phyloP scores from a whole-genome alignment of 1,140 invertebrate genomes.

The Pararge aegeria region DNA sequence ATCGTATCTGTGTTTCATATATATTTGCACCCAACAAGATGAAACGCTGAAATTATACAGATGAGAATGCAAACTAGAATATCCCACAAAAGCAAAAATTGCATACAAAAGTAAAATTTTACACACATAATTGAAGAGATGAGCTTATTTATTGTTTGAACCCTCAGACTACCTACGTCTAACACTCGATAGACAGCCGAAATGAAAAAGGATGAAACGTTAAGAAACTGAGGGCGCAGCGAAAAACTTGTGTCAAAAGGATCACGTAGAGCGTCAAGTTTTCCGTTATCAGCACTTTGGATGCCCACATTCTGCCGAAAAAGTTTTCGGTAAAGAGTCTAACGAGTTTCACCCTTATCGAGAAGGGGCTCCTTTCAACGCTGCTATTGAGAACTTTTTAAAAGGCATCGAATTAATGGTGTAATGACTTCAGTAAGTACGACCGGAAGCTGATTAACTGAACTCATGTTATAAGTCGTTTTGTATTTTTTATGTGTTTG shows the following conservation, averaged over 20 bases:
- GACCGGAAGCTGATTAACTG: conserved; percentile 1
- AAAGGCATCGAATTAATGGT: conserved; percentile 25
- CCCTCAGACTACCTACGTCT: conserved; percentile 8
- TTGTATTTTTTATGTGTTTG: too few species aligned
- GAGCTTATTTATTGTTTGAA: background rate
- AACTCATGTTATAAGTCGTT: too few species aligned
- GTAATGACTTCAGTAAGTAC: conserved; percentile 21
- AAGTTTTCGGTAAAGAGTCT: conserved; percentile 59
- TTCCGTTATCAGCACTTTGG: conserved; percentile 54
- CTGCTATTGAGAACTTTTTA: conserved; percentile 23
- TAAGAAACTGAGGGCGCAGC: conserved; percentile 33
- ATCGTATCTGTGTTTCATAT: too few species aligned
- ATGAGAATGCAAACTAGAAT: too few species aligned
- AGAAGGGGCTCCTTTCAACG: conserved; percentile 13
- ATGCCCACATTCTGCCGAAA: conserved; percentile 49
- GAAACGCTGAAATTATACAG: too few species aligned
- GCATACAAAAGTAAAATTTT: conserved; percentile 6
- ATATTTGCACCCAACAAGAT: too few species aligned
- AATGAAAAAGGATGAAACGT: conserved; percentile 36
- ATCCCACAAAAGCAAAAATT: too few species aligned
- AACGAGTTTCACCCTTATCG: conserved; percentile 45
- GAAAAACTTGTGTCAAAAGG: conserved; percentile 53
- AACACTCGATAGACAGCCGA: conserved; percentile 16
- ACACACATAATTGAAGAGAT: background rate
- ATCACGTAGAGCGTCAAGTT: conserved; percentile 57